Evolutionary conservation across 2,797 vertebrate genomes (phyloP).

Genomic region (Poeciliopsis presidionis): DNA sequence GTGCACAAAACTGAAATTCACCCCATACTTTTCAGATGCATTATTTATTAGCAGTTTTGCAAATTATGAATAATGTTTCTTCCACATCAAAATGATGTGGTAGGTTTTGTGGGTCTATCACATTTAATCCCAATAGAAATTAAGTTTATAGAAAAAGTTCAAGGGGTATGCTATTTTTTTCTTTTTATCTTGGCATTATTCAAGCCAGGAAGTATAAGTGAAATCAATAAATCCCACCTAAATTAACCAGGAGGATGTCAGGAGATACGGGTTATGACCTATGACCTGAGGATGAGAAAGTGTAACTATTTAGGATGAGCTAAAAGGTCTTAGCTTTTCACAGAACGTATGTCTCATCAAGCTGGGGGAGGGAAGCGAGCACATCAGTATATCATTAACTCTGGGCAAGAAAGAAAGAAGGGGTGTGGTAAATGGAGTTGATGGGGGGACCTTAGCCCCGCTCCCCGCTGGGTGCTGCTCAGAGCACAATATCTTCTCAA

Average conservation of each 20-base stretch:
- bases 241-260: slow-evolving; percentile 81
- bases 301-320: slow-evolving; percentile 92
- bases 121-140: neutral
- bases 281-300: slow-evolving; percentile 91
- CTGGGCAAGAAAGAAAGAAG: slow-evolving; percentile 86
- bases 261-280: slow-evolving; percentile 90
- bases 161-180: neutral
- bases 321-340: slow-evolving; percentile 88
- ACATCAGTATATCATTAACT: slow-evolving; percentile 97
- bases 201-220: slow-evolving; percentile 38
- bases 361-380: slow-evolving; percentile 86
- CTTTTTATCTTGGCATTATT: slow-evolving; percentile 1
- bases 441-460: slow-evolving; percentile 92
- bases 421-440: slow-evolving; percentile 90
- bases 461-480: slow-evolving; percentile 89
- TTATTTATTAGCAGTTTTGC: neutral
- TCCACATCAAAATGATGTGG: neutral
- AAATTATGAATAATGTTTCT: neutral
- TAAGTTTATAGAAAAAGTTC: neutral
- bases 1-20: neutral
- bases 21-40: neutral
- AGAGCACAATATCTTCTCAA: slow-evolving; percentile 95
- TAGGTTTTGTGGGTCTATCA: neutral
- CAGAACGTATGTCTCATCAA: slow-evolving; percentile 88
- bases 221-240: slow-evolving; percentile 57